These are phyloP conservation scores for Phylloscopus trochilus DNA, from an alignment of 2,113 vertebrate genomes.

Conservation along the genomic window DNA sequence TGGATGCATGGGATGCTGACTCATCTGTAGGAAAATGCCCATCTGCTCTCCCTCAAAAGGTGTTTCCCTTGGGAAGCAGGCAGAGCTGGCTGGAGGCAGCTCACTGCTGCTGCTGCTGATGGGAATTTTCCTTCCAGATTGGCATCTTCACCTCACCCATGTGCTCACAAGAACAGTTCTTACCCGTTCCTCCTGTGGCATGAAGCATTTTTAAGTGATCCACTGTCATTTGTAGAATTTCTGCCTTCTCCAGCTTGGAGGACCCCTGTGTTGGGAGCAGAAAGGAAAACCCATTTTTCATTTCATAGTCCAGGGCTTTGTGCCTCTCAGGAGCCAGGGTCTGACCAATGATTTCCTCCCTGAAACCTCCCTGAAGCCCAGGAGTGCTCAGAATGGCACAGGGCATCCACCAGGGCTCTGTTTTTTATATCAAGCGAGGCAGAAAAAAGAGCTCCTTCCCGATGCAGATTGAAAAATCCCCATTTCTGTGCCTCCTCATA, in stretches of 20 bases:
- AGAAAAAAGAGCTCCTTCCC: not conserved
- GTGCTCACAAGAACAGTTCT: not conserved
- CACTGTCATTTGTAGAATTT: constrained; percentile 96
- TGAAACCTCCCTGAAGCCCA: not conserved
- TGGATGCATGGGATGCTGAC: not conserved
- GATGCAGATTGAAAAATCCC: not conserved
- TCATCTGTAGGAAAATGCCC: not conserved
- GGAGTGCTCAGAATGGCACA: not conserved
- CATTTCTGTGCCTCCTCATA: not conserved
- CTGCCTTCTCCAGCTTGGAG: constrained; percentile 93
- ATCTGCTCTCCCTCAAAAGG: not conserved
- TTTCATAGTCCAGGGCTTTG: not conserved
- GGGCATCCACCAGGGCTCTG: not conserved
- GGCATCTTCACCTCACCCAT: not conserved
- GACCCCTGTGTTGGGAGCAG: constrained; percentile 79
- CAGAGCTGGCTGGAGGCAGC: not conserved
- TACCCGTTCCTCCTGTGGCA: constrained; percentile 89
- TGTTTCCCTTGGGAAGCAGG: not conserved
- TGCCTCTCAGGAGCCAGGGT: not conserved
- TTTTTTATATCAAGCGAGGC: not conserved
- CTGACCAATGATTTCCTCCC: not conserved
- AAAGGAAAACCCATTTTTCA: not conserved
- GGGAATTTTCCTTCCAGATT: not conserved
- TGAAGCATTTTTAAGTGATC: constrained; percentile 94
- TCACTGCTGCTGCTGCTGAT: not conserved